phyloP scores from a whole-genome alignment of 2,797 vertebrate species.

The Sarcoramphus papa region DNA sequence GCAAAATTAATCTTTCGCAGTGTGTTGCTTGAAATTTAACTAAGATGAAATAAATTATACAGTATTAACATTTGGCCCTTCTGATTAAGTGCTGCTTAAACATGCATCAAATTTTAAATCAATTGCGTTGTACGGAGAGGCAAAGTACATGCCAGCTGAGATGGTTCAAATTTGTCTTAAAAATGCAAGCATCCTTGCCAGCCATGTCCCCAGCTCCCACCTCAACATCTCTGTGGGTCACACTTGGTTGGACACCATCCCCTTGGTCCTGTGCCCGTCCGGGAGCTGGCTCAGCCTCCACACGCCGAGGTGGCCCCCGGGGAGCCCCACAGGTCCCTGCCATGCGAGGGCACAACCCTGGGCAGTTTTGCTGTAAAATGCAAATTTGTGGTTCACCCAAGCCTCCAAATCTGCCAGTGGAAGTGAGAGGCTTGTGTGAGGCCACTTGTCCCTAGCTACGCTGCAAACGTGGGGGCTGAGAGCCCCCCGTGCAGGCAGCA shows the following conservation, averaged over 20 bases:
- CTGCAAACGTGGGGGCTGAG: neutral
- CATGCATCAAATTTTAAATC: neutral
- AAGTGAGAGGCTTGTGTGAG: accelerated
- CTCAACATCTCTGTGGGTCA: neutral
- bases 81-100: conserved; percentile 19
- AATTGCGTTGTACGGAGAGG: neutral
- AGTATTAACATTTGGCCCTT: neutral
- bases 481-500: neutral
- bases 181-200: neutral
- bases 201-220: neutral
- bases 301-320: accelerated
- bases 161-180: neutral
- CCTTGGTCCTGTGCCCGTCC: neutral
- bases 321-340: accelerated
- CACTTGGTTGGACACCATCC: neutral
- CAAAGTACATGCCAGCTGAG: neutral
- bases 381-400: neutral
- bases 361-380: neutral
- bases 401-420: neutral
- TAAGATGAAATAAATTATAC: conserved; percentile 23
- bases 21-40: conserved; percentile 13
- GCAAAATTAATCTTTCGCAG: conserved; percentile 23
- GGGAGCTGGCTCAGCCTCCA: neutral
- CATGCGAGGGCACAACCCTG: neutral
- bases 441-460: neutral